Conservation (phyloP, 2,113 vertebrate species). For the Lampris megalopsis region DNA sequence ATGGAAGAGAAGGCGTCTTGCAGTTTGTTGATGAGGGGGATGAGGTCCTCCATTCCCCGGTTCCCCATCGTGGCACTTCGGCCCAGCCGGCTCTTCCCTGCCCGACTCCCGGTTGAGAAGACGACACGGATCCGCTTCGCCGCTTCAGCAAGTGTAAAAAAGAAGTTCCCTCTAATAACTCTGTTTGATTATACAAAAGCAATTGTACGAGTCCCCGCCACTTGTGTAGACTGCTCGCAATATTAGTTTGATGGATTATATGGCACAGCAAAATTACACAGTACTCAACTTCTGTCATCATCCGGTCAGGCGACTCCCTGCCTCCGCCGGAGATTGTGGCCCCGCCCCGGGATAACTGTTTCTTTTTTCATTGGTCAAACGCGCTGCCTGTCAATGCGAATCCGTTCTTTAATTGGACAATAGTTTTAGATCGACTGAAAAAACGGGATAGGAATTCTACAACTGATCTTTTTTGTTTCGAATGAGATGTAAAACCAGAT, state of each 20-base stretch:
- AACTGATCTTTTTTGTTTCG: too few species aligned
- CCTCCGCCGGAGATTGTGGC: conserved; percentile 50
- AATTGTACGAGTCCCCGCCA: neutral
- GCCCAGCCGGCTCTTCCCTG: conserved; percentile 29
- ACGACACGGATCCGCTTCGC: neutral
- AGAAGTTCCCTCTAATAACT: conserved; percentile 48
- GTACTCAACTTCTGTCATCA: conserved; percentile 78
- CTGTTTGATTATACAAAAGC: neutral
- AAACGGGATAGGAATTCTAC: too few species aligned
- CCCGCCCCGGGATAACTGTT: conserved; percentile 38
- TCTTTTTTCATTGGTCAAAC: conserved; percentile 54
- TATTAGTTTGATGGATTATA: too few species aligned
- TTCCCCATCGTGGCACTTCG: conserved; percentile 89
- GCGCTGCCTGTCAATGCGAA: conserved; percentile 35
- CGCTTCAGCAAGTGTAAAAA: neutral
- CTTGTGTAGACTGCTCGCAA: neutral
- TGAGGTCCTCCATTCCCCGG: conserved; percentile 97
- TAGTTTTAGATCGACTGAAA: neutral
- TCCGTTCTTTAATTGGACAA: neutral
- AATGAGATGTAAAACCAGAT: too few species aligned
- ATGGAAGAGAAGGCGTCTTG: conserved; percentile 98
- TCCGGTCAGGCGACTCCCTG: conserved; percentile 84
- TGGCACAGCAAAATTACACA: conserved; percentile 50
- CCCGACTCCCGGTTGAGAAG: conserved; percentile 10
- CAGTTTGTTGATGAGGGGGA: conserved; percentile 96